A percentile compares a stretch with the other conserved stretches of the same genome.
Evolutionary conservation across 2,797 vertebrate genomes (phyloP).

Genomic region (Cryptoprocta ferox): DNA sequence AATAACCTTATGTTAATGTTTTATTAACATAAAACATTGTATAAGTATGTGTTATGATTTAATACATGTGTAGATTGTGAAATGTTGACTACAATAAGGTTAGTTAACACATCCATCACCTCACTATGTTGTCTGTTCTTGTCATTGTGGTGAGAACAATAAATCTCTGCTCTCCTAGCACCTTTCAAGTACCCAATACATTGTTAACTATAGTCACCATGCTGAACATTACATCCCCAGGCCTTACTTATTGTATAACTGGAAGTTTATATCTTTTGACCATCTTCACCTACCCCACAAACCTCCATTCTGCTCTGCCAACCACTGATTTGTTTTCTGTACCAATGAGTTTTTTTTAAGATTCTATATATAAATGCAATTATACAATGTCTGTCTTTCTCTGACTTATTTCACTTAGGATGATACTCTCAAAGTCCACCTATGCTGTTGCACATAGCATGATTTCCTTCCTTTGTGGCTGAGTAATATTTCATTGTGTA

Average conservation of each 20-base stretch:
- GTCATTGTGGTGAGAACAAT: not conserved
- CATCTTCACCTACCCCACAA: not conserved
- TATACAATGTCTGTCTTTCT: not conserved
- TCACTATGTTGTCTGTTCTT: not conserved
- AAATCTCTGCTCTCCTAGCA: not conserved
- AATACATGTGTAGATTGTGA: not conserved
- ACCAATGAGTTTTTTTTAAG: not conserved
- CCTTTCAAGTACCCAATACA: not conserved
- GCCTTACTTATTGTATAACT: not conserved
- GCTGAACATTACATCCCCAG: too few relatives aligned
- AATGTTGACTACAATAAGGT: not conserved
- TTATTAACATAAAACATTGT: not conserved
- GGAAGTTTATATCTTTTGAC: not conserved
- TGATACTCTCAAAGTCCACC: not conserved
- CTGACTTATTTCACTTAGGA: not conserved
- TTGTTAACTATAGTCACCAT: not conserved
- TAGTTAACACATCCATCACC: not conserved
- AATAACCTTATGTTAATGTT: not conserved
- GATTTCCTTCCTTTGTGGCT: not conserved
- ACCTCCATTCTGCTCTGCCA: not conserved
- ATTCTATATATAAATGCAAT: not conserved
- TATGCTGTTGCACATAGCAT: not conserved
- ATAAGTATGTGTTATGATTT: not conserved
- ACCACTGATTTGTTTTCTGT: not conserved
- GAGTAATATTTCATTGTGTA: not conserved